Conservation (phyloP, 2,888 invertebrate genomes). For the Drosophila picticornis region DNA sequence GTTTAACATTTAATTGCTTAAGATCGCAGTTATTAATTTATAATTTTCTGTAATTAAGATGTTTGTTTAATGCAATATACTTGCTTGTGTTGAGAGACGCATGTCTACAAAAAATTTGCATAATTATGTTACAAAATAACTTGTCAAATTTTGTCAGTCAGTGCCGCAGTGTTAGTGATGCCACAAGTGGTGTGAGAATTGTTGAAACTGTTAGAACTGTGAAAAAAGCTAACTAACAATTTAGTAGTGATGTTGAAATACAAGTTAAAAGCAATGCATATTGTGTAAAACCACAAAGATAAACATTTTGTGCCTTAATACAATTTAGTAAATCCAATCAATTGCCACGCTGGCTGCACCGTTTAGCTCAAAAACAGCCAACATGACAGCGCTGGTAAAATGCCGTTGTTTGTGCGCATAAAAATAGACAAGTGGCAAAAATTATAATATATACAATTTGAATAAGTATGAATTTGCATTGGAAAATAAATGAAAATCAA, state of each 20-base stretch:
- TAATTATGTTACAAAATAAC: slow-evolving; percentile 9
- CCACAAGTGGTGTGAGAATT: slow-evolving; percentile 23
- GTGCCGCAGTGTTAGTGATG: slow-evolving; percentile 58
- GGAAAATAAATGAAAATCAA: slow-evolving; percentile 42
- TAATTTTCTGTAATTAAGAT: slow-evolving; percentile 7
- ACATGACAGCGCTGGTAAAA: slow-evolving; percentile 25
- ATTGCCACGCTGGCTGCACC: slow-evolving; percentile 10
- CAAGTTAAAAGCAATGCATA: neutral
- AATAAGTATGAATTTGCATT: slow-evolving; percentile 19
- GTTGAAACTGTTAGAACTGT: slow-evolving; percentile 4
- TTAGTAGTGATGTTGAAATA: slow-evolving; percentile 4
- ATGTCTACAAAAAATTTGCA: slow-evolving; percentile 10
- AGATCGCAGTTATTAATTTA: slow-evolving; percentile 14
- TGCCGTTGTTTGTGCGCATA: slow-evolving; percentile 29
- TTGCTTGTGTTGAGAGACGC: slow-evolving; percentile 16
- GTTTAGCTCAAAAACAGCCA: slow-evolving; percentile 18
- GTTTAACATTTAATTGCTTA: slow-evolving; percentile 27
- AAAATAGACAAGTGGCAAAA: slow-evolving; percentile 56
- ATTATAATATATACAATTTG: slow-evolving; percentile 12
- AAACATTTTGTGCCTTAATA: neutral
- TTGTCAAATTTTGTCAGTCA: slow-evolving; percentile 55
- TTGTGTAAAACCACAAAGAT: neutral
- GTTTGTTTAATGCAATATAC: slow-evolving; percentile 1
- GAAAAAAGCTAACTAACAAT: slow-evolving; percentile 5
- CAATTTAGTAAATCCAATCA: neutral